Evolutionary conservation across 2,797 vertebrate species (phyloP), one percentile per base, ranked within the genome.

Genomic region (Sebastes glaucus): DNA sequence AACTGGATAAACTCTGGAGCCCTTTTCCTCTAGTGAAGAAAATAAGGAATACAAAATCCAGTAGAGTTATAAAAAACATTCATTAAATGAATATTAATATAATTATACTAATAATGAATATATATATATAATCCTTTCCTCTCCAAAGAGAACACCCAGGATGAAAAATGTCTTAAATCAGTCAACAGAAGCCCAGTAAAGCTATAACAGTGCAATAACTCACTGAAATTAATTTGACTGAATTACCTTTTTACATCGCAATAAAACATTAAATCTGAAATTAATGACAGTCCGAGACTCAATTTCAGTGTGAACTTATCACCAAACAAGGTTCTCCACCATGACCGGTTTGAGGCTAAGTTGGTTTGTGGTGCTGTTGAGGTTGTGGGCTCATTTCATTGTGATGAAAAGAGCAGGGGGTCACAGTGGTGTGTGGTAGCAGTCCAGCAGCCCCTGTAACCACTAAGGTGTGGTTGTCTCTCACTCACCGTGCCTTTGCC

Each of bases 401-500:
- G 49, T 73, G 61, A 77, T 79, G 80, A 83, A 85, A 77, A 69
- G 46, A 77, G 25, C 52, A 56, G 33, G 52, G 52, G 68, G 73
- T 88, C 61, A 81, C 70, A 68, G 35, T 57, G 33, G 65, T 63
- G 68, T 61, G 65, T 74, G 71, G 71, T 62, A 73, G 74, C 53
- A 78, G 63, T 74, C 72, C 62, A 79, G 52, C 77, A 61, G 75
- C 30, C 78, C 71, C 84, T 76, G 60, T 73, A 83, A 89, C 80
- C 68, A 88, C 66, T 18, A 73, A 89, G 79, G 82, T 85, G 84
- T 84, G 76, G 71, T 81, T 78, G 74, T 71, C 60, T 71, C 77
- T 77, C 73, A 68, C 65, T 61, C 79, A 73, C 72, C 52, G 23
- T 67, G 84, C 53, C 42, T 81, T 84, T 71, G 64, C 70, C 74